phyloP scores from a whole-genome alignment of 2,888 invertebrate genomes.

The Pseudolycoriella hygida region DNA sequence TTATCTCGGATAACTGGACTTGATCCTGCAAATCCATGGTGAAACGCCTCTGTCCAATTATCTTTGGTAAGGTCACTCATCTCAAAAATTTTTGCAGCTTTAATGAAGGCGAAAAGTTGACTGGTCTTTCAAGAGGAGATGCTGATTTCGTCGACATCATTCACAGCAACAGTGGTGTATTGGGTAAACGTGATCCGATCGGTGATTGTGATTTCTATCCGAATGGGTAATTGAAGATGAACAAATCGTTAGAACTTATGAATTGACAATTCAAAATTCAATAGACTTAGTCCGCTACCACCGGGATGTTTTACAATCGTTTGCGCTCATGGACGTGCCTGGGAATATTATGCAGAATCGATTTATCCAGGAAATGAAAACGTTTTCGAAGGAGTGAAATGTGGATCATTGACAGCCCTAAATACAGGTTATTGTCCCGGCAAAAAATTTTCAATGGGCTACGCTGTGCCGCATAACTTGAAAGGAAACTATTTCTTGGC shows the following conservation, averaged over 20 bases:
- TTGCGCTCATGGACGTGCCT: slow-evolving; percentile 22
- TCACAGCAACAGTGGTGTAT: slow-evolving; percentile 21
- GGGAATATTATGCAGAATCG: slow-evolving; percentile 21
- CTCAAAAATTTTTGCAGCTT: slow-evolving; percentile 21
- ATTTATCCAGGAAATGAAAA: slow-evolving; percentile 19
- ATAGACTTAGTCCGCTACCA: slow-evolving; percentile 13
- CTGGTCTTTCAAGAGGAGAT: slow-evolving; percentile 20
- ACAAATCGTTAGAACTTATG: not conserved
- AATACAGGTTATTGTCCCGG: slow-evolving; percentile 18
- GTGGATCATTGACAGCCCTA: slow-evolving; percentile 17
- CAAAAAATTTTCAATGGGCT: slow-evolving; percentile 20
- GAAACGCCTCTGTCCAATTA: too few species aligned
- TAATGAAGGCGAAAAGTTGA: slow-evolving; percentile 18
- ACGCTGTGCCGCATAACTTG: slow-evolving; percentile 15
- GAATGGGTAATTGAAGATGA: too few species aligned
- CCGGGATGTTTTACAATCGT: slow-evolving; percentile 18
- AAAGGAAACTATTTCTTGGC: slow-evolving; percentile 26
- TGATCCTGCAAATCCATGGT: slow-evolving; percentile 22
- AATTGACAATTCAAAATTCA: not conserved
- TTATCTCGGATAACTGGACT: slow-evolving; percentile 24
- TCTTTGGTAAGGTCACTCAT: too few species aligned
- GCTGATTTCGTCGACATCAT: slow-evolving; percentile 23
- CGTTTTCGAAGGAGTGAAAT: slow-evolving; percentile 18
- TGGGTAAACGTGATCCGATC: slow-evolving; percentile 19
- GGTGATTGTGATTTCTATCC: slow-evolving; percentile 26